A percentile compares a stretch with the other conserved stretches of the same genome.
Conservation (phyloP, 2,113 vertebrate species). For the Halcyon malimbica region DNA sequence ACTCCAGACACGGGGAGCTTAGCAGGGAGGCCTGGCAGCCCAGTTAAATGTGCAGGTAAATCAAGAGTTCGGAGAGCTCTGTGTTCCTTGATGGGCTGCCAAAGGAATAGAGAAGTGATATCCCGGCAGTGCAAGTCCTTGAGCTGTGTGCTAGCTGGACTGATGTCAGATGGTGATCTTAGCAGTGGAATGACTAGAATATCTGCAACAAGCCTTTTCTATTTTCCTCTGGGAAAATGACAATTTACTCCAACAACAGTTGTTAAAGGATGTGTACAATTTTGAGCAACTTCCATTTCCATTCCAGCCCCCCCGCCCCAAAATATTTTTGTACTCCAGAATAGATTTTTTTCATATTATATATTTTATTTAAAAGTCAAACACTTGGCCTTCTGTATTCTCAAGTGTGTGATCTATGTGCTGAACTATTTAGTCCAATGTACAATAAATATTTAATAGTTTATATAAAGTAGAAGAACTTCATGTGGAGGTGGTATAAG, state of each 20-base stretch:
- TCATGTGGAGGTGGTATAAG: background rate
- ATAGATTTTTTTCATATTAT: too few relatives aligned
- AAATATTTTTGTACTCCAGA: background rate
- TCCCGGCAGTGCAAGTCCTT: background rate
- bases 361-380: background rate
- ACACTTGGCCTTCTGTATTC: background rate
- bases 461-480: background rate
- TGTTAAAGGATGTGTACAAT: background rate
- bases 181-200: background rate
- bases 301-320: fast-evolving
- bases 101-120: background rate
- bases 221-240: background rate
- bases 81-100: background rate
- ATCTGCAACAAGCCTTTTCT: background rate
- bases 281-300: background rate
- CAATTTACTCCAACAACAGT: background rate
- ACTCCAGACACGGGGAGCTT: fast-evolving
- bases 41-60: background rate
- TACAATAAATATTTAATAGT: background rate
- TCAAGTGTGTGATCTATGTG: background rate
- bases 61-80: background rate
- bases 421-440: background rate
- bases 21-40: background rate
- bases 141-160: background rate
- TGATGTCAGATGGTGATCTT: background rate